phyloP scores from a whole-genome alignment of 2,113 vertebrate genomes.

The Procavia capensis region DNA sequence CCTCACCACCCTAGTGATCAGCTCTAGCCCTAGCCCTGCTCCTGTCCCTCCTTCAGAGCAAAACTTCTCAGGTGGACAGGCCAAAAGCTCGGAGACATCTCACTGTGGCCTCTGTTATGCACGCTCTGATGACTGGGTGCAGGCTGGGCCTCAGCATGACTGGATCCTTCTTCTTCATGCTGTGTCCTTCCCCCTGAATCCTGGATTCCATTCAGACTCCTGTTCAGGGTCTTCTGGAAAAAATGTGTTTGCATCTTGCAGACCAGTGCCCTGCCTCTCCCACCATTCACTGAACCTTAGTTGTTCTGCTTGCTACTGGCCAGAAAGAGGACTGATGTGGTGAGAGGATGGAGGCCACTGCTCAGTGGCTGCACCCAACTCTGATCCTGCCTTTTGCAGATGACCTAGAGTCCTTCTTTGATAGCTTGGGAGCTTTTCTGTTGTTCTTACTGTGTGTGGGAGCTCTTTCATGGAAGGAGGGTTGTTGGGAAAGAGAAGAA shows the following conservation, averaged over 20 bases:
- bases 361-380: not conserved
- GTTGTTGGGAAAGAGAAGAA: not conserved
- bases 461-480: not conserved
- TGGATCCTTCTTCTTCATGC: not conserved
- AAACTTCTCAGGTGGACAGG: not conserved
- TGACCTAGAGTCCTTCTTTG: not conserved
- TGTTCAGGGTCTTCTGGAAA: slow-evolving; percentile 14
- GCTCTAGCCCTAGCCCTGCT: not conserved
- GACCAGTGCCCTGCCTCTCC: not conserved
- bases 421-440: not conserved
- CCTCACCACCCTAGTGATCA: not conserved
- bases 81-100: not conserved
- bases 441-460: not conserved
- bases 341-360: not conserved
- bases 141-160: not conserved
- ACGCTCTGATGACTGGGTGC: not conserved
- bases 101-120: not conserved
- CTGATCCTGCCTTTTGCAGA: slow-evolving; percentile 7
- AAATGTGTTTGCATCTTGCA: slow-evolving; percentile 27
- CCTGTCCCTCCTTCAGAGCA: slow-evolving; percentile 4
- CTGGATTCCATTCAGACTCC: not conserved
- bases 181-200: not conserved
- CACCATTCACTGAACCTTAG: not conserved
- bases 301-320: not conserved
- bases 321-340: not conserved